Base-by-base conservation (phyloP, 2,888 invertebrate species). In the Agrochola litura region DNA sequence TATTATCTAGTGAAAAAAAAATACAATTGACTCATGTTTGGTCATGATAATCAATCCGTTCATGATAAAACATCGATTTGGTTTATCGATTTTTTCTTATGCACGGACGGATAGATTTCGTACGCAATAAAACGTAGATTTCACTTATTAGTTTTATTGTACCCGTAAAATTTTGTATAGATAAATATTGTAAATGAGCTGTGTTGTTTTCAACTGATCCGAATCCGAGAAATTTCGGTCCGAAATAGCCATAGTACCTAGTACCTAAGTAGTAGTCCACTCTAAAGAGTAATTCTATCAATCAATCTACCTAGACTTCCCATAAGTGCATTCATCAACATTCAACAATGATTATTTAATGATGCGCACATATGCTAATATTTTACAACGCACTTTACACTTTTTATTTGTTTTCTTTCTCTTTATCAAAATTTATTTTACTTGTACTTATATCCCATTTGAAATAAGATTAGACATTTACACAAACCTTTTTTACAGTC, bases 21-120 rank as follows among this genome's bases (percentile, higher is more conserved):
- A 19, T 9, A 14, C 49, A 67, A 67, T 67, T 52, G 2, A 22
- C 14, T 52, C 30, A 22, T 52, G 14, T 22, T 67, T 67, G 66
- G 12, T 30, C 49, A 67, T 22, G 49, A 37, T 52, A 52, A 67
- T 67, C 30, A 52, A 67, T 67, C 30, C 52, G 67, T 67, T 67
- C 52, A 22, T 37, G 67, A 30, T 22, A 30, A 30, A 66, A 30
- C 8, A 66, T 49, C 25, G 2, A 49, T 49, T 66, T 12, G 49
- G 46, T 30, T 49, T 66, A 22, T 14, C 22, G 66, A 19, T 25
- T 25, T 46, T 30, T 22, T 49, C 12, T 30, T 22, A 46, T 3
- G 43, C 43, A 46, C 10, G n/a, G 19, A 46, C 10, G n/a, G 19
- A 25, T 65, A 25, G 65, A 46, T 25, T 46, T 65, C 9, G 10